Conservation (phyloP, 2,888 invertebrate species). For the Lymantria dispar region DNA sequence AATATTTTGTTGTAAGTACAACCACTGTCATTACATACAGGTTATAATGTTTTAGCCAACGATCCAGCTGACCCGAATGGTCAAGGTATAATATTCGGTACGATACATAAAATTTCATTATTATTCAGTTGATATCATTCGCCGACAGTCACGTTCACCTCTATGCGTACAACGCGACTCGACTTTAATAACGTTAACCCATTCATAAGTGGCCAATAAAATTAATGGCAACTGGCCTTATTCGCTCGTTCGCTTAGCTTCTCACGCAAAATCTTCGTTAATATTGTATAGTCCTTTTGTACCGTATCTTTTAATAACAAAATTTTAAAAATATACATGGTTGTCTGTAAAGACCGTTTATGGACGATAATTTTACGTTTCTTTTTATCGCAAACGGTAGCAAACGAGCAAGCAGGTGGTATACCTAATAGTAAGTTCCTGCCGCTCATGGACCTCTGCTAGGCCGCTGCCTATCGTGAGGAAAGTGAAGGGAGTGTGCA, state of each 20-base stretch:
- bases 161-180: slow-evolving; percentile 49
- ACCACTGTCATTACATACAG: slow-evolving; percentile 8
- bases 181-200: slow-evolving; percentile 49
- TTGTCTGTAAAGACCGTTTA: no score
- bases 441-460: no score
- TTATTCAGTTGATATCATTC: slow-evolving; percentile 50
- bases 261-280: slow-evolving; percentile 35
- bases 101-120: slow-evolving; percentile 55
- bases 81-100: slow-evolving; percentile 32
- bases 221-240: slow-evolving; percentile 33
- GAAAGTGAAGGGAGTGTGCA: no score
- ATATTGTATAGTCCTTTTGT: not conserved
- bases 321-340: no score
- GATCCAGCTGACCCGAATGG: slow-evolving; percentile 31
- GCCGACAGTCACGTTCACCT: slow-evolving; percentile 58
- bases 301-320: no score
- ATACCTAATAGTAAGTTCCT: no score
- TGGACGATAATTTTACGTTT: no score
- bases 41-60: slow-evolving; percentile 11
- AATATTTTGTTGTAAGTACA: slow-evolving; percentile 1
- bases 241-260: slow-evolving; percentile 14
- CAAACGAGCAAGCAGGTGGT: no score
- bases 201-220: slow-evolving; percentile 54
- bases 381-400: no score
- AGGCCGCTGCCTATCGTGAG: no score